These are phyloP conservation scores for Folsomia manolachei DNA, from an alignment of 2,888 invertebrate genomes.

Conservation along the genomic window DNA sequence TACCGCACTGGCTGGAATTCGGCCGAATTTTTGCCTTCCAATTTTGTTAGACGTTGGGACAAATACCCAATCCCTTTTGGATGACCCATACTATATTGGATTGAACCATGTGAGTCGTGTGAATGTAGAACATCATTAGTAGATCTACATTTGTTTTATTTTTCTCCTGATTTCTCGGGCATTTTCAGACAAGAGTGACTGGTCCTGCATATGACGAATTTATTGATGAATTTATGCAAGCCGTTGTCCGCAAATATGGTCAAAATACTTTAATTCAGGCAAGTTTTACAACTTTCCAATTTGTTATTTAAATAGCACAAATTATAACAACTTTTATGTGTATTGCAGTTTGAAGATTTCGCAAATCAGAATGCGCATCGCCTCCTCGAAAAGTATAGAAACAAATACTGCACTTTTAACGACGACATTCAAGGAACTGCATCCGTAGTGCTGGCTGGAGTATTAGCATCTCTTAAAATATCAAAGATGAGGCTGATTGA, in stretches of 20 bases:
- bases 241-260: conserved; percentile 78
- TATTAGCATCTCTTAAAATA: conserved; percentile 79
- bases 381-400: conserved; percentile 82
- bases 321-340: no score
- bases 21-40: conserved; percentile 91
- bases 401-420: conserved; percentile 91
- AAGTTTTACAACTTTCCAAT: conserved; percentile 22
- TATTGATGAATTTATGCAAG: conserved; percentile 95
- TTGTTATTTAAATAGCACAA: neutral
- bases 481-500: conserved; percentile 79
- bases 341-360: conserved; percentile 96
- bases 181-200: conserved; percentile 73
- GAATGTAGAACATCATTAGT: no score
- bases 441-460: conserved; percentile 89
- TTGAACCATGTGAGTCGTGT: no score
- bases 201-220: conserved; percentile 88
- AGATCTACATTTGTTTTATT: no score
- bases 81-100: conserved; percentile 95
- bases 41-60: conserved; percentile 93
- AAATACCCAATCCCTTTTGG: conserved; percentile 74
- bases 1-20: conserved; percentile 94
- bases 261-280: conserved; percentile 77
- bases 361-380: conserved; percentile 96
- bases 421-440: conserved; percentile 99
- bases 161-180: no score